A percentile compares a stretch with the other conserved stretches of the same genome.
Evolutionary conservation across 2,797 vertebrate species (phyloP).

Genomic region (Dipus sagitta): DNA sequence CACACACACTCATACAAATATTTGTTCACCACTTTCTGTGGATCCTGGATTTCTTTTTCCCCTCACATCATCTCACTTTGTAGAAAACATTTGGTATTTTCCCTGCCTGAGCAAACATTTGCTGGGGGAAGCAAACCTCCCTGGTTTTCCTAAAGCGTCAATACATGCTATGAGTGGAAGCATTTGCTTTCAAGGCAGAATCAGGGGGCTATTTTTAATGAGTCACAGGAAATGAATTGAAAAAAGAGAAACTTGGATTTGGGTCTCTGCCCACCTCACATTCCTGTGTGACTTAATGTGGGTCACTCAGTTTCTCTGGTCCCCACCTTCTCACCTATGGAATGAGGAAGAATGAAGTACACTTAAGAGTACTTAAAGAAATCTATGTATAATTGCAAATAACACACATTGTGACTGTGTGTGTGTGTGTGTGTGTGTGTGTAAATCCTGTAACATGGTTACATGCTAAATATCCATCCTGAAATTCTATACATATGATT

Average conservation of each 20-base stretch:
- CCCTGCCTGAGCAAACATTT: background rate
- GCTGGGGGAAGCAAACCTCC: background rate
- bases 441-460: slow-evolving; percentile 16
- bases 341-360: background rate
- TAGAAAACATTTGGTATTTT: slow-evolving; percentile 5
- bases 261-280: background rate
- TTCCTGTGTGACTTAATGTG: background rate
- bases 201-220: background rate
- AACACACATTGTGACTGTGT: slow-evolving; percentile 3
- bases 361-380: background rate
- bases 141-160: background rate
- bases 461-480: background rate
- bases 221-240: background rate
- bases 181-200: background rate
- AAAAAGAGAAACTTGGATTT: slow-evolving; percentile 1
- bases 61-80: background rate
- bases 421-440: background rate
- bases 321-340: background rate
- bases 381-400: background rate
- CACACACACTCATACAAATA: background rate
- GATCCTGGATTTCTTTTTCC: background rate
- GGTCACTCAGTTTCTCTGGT: background rate
- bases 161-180: background rate
- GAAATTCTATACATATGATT: slow-evolving; percentile 17
- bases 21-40: background rate